A percentile compares a stretch with the other conserved stretches of the same genome.
Conservation (phyloP, 2,888 invertebrate genomes). For the Apotomis turbidana region DNA sequence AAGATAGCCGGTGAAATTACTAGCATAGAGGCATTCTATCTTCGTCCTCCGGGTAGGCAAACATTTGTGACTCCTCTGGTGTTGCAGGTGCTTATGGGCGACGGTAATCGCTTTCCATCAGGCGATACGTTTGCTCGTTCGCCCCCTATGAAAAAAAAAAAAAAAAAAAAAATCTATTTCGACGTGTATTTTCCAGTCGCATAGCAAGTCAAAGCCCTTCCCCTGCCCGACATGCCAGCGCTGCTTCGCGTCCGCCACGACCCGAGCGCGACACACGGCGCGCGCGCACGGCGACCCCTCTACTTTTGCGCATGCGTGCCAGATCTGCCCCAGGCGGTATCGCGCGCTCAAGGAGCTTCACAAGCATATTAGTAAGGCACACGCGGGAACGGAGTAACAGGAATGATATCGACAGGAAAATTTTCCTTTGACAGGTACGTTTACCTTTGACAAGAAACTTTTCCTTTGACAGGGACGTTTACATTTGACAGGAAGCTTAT, state of each 20-base stretch:
- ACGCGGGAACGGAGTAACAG: neutral
- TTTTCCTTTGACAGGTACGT: neutral
- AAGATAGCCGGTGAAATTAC: no score
- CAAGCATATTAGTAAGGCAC: constrained; percentile 70
- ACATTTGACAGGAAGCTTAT: neutral
- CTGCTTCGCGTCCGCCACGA: constrained; percentile 65
- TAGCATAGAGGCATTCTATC: no score
- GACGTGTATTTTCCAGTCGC: constrained; percentile 61
- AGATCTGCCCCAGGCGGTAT: constrained; percentile 65
- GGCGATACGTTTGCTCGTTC: no score
- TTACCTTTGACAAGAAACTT: no score
- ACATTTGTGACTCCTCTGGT: no score
- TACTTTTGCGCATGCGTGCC: constrained; percentile 63
- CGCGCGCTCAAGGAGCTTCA: constrained; percentile 65
- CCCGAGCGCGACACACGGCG: constrained; percentile 63
- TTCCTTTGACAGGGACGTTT: neutral
- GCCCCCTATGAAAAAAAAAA: no score
- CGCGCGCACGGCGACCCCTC: constrained; percentile 65
- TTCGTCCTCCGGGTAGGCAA: no score
- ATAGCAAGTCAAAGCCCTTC: constrained; percentile 67
- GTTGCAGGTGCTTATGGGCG: no score
- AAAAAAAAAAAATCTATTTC: no score
- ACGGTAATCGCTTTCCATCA: no score
- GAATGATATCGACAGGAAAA: neutral
- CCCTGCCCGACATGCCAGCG: constrained; percentile 66